Percentiles rank a stretch among this genome's conserved stretches.
These are phyloP conservation scores for Drosophila fulvimacula DNA, from an alignment of 2,888 invertebrate genomes.

Conservation along the genomic window DNA sequence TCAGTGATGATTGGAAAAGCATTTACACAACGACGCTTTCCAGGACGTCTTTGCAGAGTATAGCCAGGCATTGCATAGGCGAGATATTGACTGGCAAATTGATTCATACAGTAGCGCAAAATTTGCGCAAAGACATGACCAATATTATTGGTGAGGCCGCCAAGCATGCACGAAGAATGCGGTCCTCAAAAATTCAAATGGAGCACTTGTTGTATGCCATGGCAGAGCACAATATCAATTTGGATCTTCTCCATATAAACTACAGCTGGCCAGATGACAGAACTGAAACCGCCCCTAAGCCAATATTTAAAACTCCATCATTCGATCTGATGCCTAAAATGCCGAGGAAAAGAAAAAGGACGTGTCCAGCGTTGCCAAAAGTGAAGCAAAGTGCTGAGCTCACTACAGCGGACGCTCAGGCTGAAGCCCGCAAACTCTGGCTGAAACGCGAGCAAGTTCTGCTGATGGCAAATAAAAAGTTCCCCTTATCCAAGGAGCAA, in stretches of 20 bases:
- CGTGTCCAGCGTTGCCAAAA: background rate
- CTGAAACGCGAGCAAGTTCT: conserved; percentile 30
- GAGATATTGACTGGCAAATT: conserved; percentile 19
- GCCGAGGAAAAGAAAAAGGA: background rate
- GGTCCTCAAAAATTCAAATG: conserved; percentile 9
- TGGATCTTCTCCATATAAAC: conserved; percentile 18
- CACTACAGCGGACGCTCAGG: too few relatives aligned
- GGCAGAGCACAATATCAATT: background rate
- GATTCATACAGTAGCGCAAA: background rate
- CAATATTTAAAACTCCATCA: background rate
- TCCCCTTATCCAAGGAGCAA: conserved; percentile 45
- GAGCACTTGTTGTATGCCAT: conserved; percentile 21
- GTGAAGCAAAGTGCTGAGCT: too few relatives aligned
- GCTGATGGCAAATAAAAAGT: conserved; percentile 23
- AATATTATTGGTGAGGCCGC: conserved; percentile 19
- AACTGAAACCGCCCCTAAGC: background rate
- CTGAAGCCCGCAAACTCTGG: conserved; percentile 1
- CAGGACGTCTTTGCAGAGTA: conserved; percentile 16
- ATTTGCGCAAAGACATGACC: conserved; percentile 18
- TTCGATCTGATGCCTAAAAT: too few relatives aligned
- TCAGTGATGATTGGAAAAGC: background rate
- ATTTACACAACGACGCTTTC: conserved; percentile 19
- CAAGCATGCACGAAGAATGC: conserved; percentile 23
- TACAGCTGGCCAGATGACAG: background rate
- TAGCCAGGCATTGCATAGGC: conserved; percentile 10